These are phyloP conservation scores for Cephus spinipes DNA, from an alignment of 2,888 invertebrate species.

Conservation along the genomic window DNA sequence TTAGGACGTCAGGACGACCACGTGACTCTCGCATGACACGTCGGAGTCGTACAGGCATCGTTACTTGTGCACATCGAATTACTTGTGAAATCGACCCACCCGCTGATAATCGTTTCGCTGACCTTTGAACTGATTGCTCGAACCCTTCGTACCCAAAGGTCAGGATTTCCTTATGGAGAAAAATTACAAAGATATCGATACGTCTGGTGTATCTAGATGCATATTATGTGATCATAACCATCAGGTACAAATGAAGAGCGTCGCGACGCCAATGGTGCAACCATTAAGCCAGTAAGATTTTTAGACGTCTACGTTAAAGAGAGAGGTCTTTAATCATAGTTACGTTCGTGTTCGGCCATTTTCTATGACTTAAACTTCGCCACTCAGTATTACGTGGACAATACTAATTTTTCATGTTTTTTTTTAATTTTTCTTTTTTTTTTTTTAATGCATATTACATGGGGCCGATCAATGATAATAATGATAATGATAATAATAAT, in stretches of 20 bases:
- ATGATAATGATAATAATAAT: neutral
- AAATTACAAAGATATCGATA: neutral
- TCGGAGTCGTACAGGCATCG: neutral
- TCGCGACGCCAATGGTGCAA: neutral
- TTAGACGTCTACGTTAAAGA: neutral
- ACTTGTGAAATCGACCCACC: neutral
- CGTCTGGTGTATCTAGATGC: neutral
- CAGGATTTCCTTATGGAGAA: neutral
- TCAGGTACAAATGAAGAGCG: neutral
- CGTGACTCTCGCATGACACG: neutral
- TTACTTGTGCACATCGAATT: neutral
- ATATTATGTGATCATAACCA: neutral
- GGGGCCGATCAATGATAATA: neutral
- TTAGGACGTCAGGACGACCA: neutral
- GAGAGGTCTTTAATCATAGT: neutral
- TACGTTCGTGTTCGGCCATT: neutral
- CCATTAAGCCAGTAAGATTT: neutral
- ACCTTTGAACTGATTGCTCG: neutral
- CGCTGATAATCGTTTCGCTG: neutral
- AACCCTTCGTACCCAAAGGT: neutral
- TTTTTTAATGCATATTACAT: constrained; percentile 5
- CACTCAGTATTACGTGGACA: constrained; percentile 32
- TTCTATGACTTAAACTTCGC: neutral
- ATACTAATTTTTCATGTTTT: constrained; percentile 11
- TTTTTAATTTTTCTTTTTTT: constrained; percentile 14